phyloP scores from a whole-genome alignment of 2,888 invertebrate genomes.

The Asteroscopus sphinx region DNA sequence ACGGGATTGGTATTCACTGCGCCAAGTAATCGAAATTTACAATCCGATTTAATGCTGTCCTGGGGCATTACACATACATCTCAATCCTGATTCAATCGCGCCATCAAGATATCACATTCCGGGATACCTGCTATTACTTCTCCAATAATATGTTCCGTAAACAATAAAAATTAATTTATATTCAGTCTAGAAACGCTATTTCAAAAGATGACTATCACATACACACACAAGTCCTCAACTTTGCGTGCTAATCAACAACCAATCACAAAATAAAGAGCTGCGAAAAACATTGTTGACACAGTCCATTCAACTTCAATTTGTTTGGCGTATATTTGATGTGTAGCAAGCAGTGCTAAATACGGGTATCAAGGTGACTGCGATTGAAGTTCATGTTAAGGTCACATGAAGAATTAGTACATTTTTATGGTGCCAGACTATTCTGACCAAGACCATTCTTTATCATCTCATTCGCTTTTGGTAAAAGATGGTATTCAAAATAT shows the following conservation, averaged over 20 bases:
- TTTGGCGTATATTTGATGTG: constrained; percentile 22
- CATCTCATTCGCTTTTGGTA: too few species aligned
- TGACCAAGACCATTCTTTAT: too few species aligned
- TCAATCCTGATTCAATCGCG: constrained; percentile 4
- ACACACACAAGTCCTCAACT: constrained; percentile 21
- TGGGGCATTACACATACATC: constrained; percentile 6
- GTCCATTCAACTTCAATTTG: constrained; percentile 48
- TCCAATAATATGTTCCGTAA: constrained; percentile 5
- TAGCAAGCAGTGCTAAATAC: constrained; percentile 7
- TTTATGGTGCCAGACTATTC: too few species aligned
- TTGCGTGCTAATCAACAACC: constrained; percentile 44
- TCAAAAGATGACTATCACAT: constrained; percentile 21
- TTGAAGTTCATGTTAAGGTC: constrained; percentile 22
- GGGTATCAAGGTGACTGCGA: constrained; percentile 25
- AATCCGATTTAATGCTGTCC: constrained; percentile 10
- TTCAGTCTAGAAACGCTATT: constrained; percentile 4
- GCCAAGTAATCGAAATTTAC: constrained; percentile 23
- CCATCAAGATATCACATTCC: constrained; percentile 8
- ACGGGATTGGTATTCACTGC: constrained; percentile 24
- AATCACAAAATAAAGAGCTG: constrained; percentile 42
- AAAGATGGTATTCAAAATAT: too few species aligned
- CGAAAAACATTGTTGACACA: constrained; percentile 47
- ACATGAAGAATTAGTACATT: neutral
- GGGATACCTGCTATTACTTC: constrained; percentile 7
- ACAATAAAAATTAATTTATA: constrained; percentile 9